Percentiles rank a stretch among this genome's conserved stretches.
These are phyloP conservation scores for Spheniscus mendiculus DNA, from an alignment of 2,113 vertebrate species.

Conservation along the genomic window DNA sequence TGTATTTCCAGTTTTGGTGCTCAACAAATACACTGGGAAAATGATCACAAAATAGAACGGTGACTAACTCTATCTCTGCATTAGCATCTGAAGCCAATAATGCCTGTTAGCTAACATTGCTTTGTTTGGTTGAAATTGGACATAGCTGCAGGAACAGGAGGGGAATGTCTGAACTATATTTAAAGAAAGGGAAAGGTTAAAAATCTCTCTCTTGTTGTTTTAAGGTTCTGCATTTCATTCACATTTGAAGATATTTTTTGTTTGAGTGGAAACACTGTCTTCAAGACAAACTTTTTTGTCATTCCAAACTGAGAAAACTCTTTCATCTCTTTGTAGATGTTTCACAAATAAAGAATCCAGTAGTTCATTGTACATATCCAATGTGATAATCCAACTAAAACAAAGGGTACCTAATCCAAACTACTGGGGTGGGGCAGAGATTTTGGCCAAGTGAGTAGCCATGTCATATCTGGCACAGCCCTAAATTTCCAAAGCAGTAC, in stretches of 20 bases:
- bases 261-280: background rate
- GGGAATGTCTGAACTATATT: conserved; percentile 30
- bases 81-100: conserved; percentile 49
- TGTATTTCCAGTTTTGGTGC: conserved; percentile 64
- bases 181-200: conserved; percentile 45
- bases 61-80: conserved; percentile 44
- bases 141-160: background rate
- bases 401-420: conserved; percentile 37
- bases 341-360: conserved; percentile 33
- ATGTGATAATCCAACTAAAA: conserved; percentile 39
- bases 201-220: background rate
- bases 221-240: conserved; percentile 30
- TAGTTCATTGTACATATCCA: conserved; percentile 27
- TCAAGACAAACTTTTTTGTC: background rate
- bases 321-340: background rate
- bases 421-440: conserved; percentile 38
- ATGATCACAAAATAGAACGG: conserved; percentile 54
- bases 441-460: background rate
- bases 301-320: background rate
- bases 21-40: conserved; percentile 58
- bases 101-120: conserved; percentile 34
- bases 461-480: conserved; percentile 17
- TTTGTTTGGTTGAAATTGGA: conserved; percentile 37
- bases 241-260: background rate
- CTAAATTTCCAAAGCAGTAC: conserved; percentile 54